Evolutionary conservation across 2,113 vertebrate species (phyloP), one percentile per base, ranked within the genome.

Genomic region (Myotis yumanensis): DNA sequence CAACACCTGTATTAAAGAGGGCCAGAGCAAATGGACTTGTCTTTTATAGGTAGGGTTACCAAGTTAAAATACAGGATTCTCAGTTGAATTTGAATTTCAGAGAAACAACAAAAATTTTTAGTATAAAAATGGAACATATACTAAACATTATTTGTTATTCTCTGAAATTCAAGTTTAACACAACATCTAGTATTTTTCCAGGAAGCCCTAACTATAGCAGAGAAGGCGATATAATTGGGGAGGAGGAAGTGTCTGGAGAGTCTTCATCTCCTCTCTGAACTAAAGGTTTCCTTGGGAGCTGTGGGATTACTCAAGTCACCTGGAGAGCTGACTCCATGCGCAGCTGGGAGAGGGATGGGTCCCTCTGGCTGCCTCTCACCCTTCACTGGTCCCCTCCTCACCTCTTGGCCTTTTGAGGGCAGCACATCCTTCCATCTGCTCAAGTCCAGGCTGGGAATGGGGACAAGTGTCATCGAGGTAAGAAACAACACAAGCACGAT

Each of bases 401-500:
- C 11, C 48, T 35, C 46, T 18, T 16, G 17, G 62, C n/a, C 46
- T 72, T 7, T 4, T 2, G 22, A 72, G 23, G 35, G 32, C 30
- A 59, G 15, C 2, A 9, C 11, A n/a, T 37, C 22, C 72, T 83
- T 76, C 48, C 5, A 4, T 59, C 37, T 51, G 48, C 6, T 75
- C 59, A 14, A 37, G 57, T 73, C 37, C 52, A 57, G 23, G 51
- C 64, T 84, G 62, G 54, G 35, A 10, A 14, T 17, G 5, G n/a
- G 20, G 71, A 15, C 20, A 22, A n/a, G 35, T 3, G 0, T 14
- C 68, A 32, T 73, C 6, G 93, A 97, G 96, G 97, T 94, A 97
- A 98, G 97, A 98, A 97, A 97, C 97, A 98, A 98, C 86, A 30
- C 90, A 75, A 76, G 71, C 68, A 72, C 68, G 25, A 94, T 97